Evolutionary conservation across 2,113 vertebrate genomes (phyloP).

Genomic region (Aegithalos caudatus): DNA sequence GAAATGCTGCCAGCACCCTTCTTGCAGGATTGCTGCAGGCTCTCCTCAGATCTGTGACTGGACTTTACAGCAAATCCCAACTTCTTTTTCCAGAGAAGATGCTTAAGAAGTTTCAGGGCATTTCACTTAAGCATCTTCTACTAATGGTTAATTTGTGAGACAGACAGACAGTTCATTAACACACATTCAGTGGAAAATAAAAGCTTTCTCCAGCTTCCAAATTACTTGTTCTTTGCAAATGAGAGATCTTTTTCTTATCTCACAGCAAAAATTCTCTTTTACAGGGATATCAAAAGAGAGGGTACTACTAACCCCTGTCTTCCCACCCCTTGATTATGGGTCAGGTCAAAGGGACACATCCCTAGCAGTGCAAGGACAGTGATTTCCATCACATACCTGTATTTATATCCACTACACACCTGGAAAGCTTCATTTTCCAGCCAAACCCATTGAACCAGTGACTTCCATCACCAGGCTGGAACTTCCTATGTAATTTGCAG

Average conservation of each 20-base stretch:
- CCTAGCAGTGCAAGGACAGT: not conserved
- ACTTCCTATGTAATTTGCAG: not conserved
- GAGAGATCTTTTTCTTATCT: not conserved
- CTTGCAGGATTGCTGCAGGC: not conserved
- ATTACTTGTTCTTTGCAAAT: conserved; percentile 11
- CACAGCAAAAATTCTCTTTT: not conserved
- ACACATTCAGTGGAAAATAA: not conserved
- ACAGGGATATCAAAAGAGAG: not conserved
- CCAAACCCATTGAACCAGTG: not conserved
- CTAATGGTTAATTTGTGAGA: conserved; percentile 14
- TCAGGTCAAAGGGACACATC: not conserved
- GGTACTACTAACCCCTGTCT: not conserved
- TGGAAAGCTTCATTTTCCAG: not conserved
- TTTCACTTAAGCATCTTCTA: conserved; percentile 7
- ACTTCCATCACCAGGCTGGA: not conserved
- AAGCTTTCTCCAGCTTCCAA: not conserved
- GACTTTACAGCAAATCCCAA: not conserved
- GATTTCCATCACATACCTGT: not conserved
- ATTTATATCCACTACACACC: not conserved
- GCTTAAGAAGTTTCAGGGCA: conserved; percentile 14
- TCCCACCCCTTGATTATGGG: not conserved
- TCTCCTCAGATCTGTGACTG: not conserved
- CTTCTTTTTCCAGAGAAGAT: not conserved
- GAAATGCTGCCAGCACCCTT: conserved; percentile 7
- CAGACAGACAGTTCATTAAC: conserved; percentile 42